Evolutionary conservation across 2,797 vertebrate genomes (phyloP), one percentile per base, ranked within the genome.

Genomic region (Arnoldichthys spilopterus): DNA sequence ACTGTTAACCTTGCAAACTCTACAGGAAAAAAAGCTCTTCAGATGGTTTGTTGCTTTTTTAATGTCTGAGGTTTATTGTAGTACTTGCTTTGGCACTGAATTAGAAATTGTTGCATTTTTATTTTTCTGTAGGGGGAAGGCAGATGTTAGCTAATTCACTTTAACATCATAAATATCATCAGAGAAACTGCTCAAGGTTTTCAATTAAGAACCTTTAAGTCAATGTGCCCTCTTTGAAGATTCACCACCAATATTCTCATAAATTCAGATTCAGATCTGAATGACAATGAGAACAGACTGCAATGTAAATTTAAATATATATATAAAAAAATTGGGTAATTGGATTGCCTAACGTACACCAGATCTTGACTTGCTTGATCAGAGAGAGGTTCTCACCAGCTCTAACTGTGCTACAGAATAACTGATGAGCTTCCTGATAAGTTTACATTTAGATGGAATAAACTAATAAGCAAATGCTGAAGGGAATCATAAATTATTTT

Each of bases 391-490:
- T 40, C 22, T 13, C 45, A 76, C 34, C 51, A 61, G 16, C 66
- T 26, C 24, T 59, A n/a, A 37, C 24, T 49, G 43, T 24, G 40
- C 43, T 34, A n/a, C 56, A 62, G 43, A 37, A 61, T 77, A 70
- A 77, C 43, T 40, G 45, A 53, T 6, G 54, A 62, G 68, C 49
- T 58, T 18, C 56, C 58, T 51, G 30, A 77, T 69, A 68, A 40
- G 71, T 77, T 71, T 71, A 77, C 76, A 70, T 77, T 77, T 77
- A 77, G 67, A 77, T 71, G 30, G 45, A 77, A 77, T 77, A 70
- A 77, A 53, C 67, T 26, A 71, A 62, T 63, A 62, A 77, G n/a
- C 47, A 22, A 59, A 51, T 22, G 43, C 43, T n/a, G 37, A 24
- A 51, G n/a, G 43, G 24, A 69, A 58, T 45, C 37, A 68, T 47